Evolutionary conservation across 2,113 vertebrate species (phyloP), one percentile per base, ranked within the genome.

Genomic region (Lota lota): DNA sequence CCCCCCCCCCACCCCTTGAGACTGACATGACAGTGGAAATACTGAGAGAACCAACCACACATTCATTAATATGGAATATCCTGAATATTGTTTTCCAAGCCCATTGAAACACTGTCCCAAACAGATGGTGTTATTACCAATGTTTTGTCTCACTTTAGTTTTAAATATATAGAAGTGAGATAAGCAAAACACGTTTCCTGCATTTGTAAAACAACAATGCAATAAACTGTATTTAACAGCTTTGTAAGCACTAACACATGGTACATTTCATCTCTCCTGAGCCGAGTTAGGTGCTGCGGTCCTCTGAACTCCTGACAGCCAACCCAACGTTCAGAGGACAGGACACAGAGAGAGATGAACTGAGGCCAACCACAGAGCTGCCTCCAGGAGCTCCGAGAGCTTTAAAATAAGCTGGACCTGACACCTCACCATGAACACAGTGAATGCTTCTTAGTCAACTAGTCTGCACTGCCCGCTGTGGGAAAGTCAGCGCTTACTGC

Each of bases 231-330:
- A 75, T 64, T 75, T 79, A 79, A 66, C 54, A 36, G 22, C 28
- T 61, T 51, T 56, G 62, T 70, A 47, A 62, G 16, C 22, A 20
- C 59, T 77, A 62, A 67, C 73, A 78, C 54, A 64, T 64, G 19
- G 61, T 47, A 10, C 3, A 14, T 56, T 81, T 86, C 73, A 85
- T 78, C 81, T 87, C 77, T 86, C 83, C 81, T 63, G 72, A 73
- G 81, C 64, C 78, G 73, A 77, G 70, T 81, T 77, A 76, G 76
- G 56, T 33, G 64, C 75, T 80, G 65, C 72, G 79, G 75, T 74
- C 68, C 71, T 68, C 61, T 78, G 75, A 82, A 75, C 64, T 72
- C 70, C 68, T 81, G 17, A 74, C 71, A 73, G 74, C 73, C 74
- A 58, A 73, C 77, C 73, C 74, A 58, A 69, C 70, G 69, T 70